phyloP scores from a whole-genome alignment of 2,888 invertebrate species.

The Stenodema calcarata region DNA sequence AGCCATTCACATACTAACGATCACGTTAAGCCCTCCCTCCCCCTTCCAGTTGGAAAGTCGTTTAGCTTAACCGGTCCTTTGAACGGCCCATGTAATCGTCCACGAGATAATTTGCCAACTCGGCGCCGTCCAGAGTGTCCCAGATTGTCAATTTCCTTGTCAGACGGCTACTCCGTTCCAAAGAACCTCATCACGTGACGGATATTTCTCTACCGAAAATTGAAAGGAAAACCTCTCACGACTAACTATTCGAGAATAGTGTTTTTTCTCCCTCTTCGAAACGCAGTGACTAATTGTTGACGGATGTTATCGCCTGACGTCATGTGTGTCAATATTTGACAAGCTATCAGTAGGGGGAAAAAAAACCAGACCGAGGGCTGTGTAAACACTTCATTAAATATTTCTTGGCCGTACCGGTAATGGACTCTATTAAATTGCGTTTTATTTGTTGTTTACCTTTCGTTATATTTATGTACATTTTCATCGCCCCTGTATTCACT shows the following conservation, averaged over 20 bases:
- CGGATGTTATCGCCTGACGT: slow-evolving; percentile 1
- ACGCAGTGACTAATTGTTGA: slow-evolving; percentile 1
- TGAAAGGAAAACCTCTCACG: not conserved
- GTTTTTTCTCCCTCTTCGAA: not conserved
- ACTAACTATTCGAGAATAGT: not conserved
- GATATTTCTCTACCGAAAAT: not conserved
- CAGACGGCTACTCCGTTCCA: not conserved
- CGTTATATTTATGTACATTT: slow-evolving; percentile 1
- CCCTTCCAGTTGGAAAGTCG: too few relatives aligned
- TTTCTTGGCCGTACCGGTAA: not conserved
- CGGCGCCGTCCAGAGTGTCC: not conserved
- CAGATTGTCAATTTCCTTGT: not conserved
- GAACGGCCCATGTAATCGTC: not conserved
- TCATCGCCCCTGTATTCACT: not conserved
- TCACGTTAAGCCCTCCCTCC: not conserved
- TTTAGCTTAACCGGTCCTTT: not conserved
- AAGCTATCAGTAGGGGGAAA: not conserved
- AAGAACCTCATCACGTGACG: not conserved
- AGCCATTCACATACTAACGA: too few relatives aligned
- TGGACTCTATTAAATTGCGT: slow-evolving; percentile 18
- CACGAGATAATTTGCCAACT: not conserved
- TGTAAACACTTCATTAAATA: not conserved
- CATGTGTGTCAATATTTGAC: slow-evolving; percentile 3
- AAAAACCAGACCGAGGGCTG: not conserved
- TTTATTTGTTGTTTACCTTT: slow-evolving; percentile 5